Conservation (phyloP, 2,888 invertebrate species). For the Philaethria dido region DNA sequence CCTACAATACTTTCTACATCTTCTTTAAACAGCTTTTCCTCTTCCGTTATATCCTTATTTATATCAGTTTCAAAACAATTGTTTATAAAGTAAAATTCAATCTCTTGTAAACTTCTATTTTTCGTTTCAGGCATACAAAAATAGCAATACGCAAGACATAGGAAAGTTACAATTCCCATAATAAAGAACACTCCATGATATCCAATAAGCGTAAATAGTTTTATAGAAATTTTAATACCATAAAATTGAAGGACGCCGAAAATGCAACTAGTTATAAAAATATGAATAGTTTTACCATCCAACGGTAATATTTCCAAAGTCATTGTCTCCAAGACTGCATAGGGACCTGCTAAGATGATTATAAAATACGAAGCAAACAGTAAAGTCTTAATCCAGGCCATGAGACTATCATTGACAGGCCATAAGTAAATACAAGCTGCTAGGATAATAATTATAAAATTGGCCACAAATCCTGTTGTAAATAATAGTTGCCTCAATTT, state of each 20-base stretch:
- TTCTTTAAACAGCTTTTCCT: no score
- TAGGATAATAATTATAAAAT: constrained; percentile 35
- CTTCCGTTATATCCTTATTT: neutral
- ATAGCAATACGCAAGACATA: constrained; percentile 48
- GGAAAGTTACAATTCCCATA: constrained; percentile 43
- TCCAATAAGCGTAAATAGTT: constrained; percentile 46
- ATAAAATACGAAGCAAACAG: constrained; percentile 47
- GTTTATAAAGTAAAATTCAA: constrained; percentile 51
- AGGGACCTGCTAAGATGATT: constrained; percentile 46
- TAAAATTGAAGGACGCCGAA: constrained; percentile 46
- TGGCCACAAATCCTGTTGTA: constrained; percentile 37
- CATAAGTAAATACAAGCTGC: constrained; percentile 39
- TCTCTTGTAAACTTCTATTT: constrained; percentile 51
- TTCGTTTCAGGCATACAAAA: constrained; percentile 53
- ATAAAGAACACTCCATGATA: constrained; percentile 51
- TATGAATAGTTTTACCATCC: constrained; percentile 47
- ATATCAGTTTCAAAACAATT: constrained; percentile 27
- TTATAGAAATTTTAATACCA: constrained; percentile 44
- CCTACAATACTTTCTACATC: no score
- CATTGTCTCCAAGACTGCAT: constrained; percentile 49
- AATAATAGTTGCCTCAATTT: constrained; percentile 42
- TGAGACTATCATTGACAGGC: constrained; percentile 28
- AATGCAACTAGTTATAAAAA: constrained; percentile 43
- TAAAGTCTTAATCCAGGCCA: constrained; percentile 39
- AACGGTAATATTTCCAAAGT: constrained; percentile 50